Percentiles rank a stretch among this genome's conserved stretches.
These are phyloP conservation scores for Lithophane ornitopus DNA, from an alignment of 2,888 invertebrate species.

Conservation along the genomic window DNA sequence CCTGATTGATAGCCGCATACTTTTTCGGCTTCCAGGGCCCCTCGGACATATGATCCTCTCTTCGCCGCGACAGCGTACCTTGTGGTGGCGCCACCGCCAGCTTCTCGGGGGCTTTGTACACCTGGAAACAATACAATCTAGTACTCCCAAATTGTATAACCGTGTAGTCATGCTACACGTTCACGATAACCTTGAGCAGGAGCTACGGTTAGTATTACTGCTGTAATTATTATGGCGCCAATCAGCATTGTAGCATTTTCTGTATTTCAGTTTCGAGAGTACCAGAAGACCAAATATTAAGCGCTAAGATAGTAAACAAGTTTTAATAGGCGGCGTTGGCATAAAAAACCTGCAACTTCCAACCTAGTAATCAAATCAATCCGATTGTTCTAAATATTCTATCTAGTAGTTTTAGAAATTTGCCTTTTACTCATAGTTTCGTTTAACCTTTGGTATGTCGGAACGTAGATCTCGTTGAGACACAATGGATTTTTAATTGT, in stretches of 20 bases:
- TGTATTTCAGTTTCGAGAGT: not conserved
- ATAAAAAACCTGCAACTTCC: not conserved
- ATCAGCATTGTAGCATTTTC: not conserved
- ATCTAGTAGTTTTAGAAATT: not conserved
- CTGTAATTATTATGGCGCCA: not conserved
- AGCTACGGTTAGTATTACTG: not conserved
- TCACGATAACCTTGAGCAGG: not conserved
- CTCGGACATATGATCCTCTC: slow-evolving; percentile 86
- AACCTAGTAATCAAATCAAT: not conserved
- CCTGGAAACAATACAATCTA: slow-evolving; percentile 66
- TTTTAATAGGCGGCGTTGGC: not conserved
- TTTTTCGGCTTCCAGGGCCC: slow-evolving; percentile 96
- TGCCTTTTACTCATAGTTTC: not conserved
- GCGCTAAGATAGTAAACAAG: not conserved
- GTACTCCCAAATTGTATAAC: not conserved
- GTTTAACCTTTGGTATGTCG: no score
- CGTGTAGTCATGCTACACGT: not conserved
- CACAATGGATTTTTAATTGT: no score
- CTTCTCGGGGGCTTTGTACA: slow-evolving; percentile 86
- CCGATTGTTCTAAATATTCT: not conserved
- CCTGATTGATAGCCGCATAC: slow-evolving; percentile 95
- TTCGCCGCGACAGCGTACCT: slow-evolving; percentile 79
- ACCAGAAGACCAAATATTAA: not conserved
- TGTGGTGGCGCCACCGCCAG: slow-evolving; percentile 69
- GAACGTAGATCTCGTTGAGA: no score